Evolutionary conservation across 1,140 invertebrate genomes (phyloP), one percentile per base, ranked within the genome.

Genomic region (Cotesia vestalis): DNA sequence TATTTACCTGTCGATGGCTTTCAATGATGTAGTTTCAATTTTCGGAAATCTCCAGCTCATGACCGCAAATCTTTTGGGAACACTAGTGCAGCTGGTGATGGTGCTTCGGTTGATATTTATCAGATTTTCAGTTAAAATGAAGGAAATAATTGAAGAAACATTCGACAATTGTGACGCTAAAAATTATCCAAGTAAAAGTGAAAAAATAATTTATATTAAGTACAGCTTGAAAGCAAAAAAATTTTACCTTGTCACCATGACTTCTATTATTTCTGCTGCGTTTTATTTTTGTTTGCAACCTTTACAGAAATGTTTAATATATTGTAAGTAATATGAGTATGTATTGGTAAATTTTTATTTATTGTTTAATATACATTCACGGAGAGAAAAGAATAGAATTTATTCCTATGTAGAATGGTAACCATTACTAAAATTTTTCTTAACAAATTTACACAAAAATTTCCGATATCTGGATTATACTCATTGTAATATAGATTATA

Each of bases 31-130:
- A 9, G 34, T 52, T 17, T 38, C 46, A 40, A 27, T 73, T 38
- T 53, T 68, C 6, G 66, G 59, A 9, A 34, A 55, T 61, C 38
- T 69, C 27, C 34, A 67, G n/a, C 60, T 64, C 4, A 68, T 69
- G 57, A 36, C 68, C 11, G 57, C 59, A 4, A 73, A 73, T 69
- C 60, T 73, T 27, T 36, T 35, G 12, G 72, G 68, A 51, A 69
- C 66, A 9, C 55, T 51, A 1, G 38, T 40, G 5, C 38, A 40
- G 0, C 5, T 55, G 17, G n/a, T n/a, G 6, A 55, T 55, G 38
- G 9, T 40, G 38, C 2, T 40, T 8, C 38, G 38, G 9, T 4
- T 40, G 38, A 40, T 40, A 8, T 40, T 40, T 9, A 9, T 40
- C 5, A 40, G 38, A 40, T 40, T 40, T 40, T 40, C 38, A 40